Percentiles rank a stretch among this genome's conserved stretches.
Evolutionary conservation across 1,140 invertebrate genomes (phyloP).

Genomic region (Andrena cerasifolii): DNA sequence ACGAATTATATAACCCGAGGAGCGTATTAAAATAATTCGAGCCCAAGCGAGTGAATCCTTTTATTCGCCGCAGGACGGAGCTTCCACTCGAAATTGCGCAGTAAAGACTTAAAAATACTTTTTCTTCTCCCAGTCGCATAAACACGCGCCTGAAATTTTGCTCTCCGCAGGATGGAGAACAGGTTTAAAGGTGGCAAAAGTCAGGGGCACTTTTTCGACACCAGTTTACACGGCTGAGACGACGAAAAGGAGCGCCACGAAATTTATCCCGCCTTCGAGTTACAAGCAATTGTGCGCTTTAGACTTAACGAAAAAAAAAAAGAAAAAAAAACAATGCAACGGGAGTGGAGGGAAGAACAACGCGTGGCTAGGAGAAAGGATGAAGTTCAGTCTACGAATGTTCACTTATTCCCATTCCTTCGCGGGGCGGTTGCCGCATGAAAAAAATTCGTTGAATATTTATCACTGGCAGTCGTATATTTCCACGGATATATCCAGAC

Average conservation of each 20-base stretch:
- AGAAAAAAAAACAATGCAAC: background rate
- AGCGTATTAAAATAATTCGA: background rate
- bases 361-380: too few relatives aligned
- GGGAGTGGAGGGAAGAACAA: background rate
- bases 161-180: background rate
- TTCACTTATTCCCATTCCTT: background rate
- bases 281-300: too few relatives aligned
- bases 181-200: background rate
- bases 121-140: background rate
- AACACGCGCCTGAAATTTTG: background rate
- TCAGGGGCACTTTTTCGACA: background rate
- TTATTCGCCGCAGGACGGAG: background rate
- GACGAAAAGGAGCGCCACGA: background rate
- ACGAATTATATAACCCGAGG: background rate
- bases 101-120: background rate
- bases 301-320: background rate
- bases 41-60: background rate
- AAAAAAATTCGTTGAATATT: conserved; percentile 4
- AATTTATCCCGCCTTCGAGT: background rate
- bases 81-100: background rate
- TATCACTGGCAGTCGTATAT: background rate
- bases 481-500: background rate
- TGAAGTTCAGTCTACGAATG: background rate
- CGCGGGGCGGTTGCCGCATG: too few relatives aligned
- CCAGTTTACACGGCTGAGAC: background rate